Conservation (phyloP, 2,888 invertebrate species). For the Leptarthrus brevirostris region DNA sequence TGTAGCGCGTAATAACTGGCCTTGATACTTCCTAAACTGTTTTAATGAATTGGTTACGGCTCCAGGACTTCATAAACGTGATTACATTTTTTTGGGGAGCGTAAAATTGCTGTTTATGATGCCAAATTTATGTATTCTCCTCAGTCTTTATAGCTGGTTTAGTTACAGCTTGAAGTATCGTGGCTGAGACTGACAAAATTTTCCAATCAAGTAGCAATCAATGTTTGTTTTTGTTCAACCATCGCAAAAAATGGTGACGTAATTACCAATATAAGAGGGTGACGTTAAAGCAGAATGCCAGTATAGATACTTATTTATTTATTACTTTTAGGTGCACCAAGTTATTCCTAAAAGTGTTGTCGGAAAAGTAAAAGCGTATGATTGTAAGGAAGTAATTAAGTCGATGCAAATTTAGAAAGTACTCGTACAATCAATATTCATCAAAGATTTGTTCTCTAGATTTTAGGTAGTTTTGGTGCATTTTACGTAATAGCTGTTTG, state of each 20-base stretch:
- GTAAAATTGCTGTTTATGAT: not conserved
- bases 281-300: no score
- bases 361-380: no score
- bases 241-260: slow-evolving; percentile 2
- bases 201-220: not conserved
- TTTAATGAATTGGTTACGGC: slow-evolving; percentile 33
- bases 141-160: slow-evolving; percentile 1
- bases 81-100: slow-evolving; percentile 18
- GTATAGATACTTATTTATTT: no score
- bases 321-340: no score
- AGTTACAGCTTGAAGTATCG: not conserved
- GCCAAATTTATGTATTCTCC: slow-evolving; percentile 19
- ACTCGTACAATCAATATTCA: no score
- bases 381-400: no score
- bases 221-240: not conserved
- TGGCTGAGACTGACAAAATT: not conserved
- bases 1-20: slow-evolving; percentile 19
- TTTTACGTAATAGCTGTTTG: no score
- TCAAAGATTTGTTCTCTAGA: no score
- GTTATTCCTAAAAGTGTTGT: no score
- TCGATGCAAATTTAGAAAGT: no score
- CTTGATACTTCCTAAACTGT: slow-evolving; percentile 9
- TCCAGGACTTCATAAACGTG: not conserved
- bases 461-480: no score
- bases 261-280: not conserved